Conservation (phyloP, 2,888 invertebrate species). For the Xestoiulus laeticollis region DNA sequence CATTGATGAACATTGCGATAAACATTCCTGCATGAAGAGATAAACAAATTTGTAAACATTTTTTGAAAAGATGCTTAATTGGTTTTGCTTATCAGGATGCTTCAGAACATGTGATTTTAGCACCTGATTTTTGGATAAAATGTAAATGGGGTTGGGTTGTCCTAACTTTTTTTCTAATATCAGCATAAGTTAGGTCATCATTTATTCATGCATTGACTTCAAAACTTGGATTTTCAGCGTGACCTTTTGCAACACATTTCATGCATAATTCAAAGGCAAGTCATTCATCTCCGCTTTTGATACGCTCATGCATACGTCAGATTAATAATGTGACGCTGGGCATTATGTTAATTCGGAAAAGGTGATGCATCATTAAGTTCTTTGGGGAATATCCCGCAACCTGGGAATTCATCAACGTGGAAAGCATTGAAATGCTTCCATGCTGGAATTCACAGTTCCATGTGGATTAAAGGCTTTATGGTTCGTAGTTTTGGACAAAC, state of each 20-base stretch:
- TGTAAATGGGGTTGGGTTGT: no score
- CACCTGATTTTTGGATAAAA: no score
- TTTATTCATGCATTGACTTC: not conserved
- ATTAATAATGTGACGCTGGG: slow-evolving; percentile 20
- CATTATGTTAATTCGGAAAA: not conserved
- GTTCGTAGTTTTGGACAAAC: slow-evolving; percentile 2
- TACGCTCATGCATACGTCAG: slow-evolving; percentile 3
- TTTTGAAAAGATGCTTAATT: no score
- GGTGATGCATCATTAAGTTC: slow-evolving; percentile 37
- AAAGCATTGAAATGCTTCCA: not conserved
- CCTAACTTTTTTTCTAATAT: no score
- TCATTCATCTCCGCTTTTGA: not conserved
- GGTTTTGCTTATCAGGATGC: no score
- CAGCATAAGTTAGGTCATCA: no score
- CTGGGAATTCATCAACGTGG: not conserved
- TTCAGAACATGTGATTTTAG: no score
- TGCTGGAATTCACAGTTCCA: not conserved
- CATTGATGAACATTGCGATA: no score
- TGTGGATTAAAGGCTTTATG: not conserved
- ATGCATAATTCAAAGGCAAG: not conserved
- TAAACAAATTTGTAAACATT: no score
- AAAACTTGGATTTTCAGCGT: not conserved
- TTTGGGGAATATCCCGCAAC: not conserved
- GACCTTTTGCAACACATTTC: not conserved
- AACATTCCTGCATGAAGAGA: no score